phyloP scores from a whole-genome alignment of 2,797 vertebrate genomes.

The Leucoraja ocellata region DNA sequence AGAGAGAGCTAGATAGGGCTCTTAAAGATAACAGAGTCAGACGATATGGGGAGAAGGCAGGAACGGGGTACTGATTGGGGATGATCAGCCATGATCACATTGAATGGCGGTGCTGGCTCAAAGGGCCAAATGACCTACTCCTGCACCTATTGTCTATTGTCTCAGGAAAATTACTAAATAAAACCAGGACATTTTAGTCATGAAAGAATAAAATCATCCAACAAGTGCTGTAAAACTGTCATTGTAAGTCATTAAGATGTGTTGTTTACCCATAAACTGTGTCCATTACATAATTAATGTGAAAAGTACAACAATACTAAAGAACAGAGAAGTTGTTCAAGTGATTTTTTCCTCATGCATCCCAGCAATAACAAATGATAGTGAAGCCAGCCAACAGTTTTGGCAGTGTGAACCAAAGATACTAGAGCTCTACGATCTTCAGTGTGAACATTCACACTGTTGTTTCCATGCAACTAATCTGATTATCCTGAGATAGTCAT shows the following conservation, averaged over 20 bases:
- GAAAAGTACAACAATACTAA: not conserved
- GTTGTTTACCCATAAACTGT: not conserved
- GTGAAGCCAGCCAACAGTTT: not conserved
- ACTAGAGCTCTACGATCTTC: no score
- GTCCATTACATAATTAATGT: not conserved
- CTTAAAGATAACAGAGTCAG: no score
- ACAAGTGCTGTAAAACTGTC: not conserved
- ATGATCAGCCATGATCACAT: no score
- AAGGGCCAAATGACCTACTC: no score
- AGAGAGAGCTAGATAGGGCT: no score
- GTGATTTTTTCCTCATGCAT: not conserved
- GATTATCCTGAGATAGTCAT: not conserved
- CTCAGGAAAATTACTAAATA: not conserved
- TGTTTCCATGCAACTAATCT: not conserved
- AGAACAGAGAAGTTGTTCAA: not conserved
- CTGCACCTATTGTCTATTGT: no score
- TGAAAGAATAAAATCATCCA: not conserved
- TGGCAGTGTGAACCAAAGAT: not conserved
- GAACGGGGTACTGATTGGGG: no score
- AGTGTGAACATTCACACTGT: not conserved
- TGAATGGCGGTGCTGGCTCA: no score
- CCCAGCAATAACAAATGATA: not conserved
- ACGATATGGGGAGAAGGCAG: no score
- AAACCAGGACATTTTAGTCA: not conserved
- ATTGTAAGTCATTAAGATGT: not conserved